phyloP scores from a whole-genome alignment of 1,140 invertebrate genomes.

The Melitaea cinxia region DNA sequence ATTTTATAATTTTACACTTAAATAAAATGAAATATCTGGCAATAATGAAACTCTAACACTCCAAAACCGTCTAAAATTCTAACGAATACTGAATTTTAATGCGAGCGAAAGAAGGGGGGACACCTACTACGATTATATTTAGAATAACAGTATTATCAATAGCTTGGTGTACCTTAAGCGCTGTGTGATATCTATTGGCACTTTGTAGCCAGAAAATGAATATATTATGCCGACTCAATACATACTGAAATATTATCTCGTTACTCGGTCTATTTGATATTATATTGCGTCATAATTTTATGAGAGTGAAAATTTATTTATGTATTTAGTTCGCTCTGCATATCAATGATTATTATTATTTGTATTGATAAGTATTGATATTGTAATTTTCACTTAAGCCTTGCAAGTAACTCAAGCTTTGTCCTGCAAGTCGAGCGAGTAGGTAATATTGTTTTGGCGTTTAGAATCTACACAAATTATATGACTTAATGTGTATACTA shows the following conservation, averaged over 20 bases:
- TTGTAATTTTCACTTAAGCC: slow-evolving; percentile 3
- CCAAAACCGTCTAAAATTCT: too few relatives aligned
- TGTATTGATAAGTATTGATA: slow-evolving; percentile 1
- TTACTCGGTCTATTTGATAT: slow-evolving; percentile 10
- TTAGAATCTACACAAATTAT: background rate
- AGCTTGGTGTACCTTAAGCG: slow-evolving; percentile 7
- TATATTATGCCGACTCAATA: slow-evolving; percentile 25
- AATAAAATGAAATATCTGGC: too few relatives aligned
- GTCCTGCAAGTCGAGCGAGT: background rate
- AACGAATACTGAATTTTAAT: too few relatives aligned
- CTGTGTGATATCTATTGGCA: slow-evolving; percentile 24
- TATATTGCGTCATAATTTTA: slow-evolving; percentile 28
- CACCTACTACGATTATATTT: slow-evolving; percentile 4
- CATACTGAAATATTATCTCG: slow-evolving; percentile 31
- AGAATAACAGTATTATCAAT: slow-evolving; percentile 25
- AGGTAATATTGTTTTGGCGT: background rate
- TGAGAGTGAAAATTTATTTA: slow-evolving; percentile 22
- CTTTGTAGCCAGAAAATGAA: slow-evolving; percentile 22
- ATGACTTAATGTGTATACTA: background rate
- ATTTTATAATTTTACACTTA: too few relatives aligned
- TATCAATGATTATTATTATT: slow-evolving; percentile 16
- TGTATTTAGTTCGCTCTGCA: slow-evolving; percentile 14
- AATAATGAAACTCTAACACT: too few relatives aligned
- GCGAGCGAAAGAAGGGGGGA: too few relatives aligned
- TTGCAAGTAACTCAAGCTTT: too few relatives aligned